Conservation (phyloP, 2,113 vertebrate species). For the Myiozetetes cayanensis region DNA sequence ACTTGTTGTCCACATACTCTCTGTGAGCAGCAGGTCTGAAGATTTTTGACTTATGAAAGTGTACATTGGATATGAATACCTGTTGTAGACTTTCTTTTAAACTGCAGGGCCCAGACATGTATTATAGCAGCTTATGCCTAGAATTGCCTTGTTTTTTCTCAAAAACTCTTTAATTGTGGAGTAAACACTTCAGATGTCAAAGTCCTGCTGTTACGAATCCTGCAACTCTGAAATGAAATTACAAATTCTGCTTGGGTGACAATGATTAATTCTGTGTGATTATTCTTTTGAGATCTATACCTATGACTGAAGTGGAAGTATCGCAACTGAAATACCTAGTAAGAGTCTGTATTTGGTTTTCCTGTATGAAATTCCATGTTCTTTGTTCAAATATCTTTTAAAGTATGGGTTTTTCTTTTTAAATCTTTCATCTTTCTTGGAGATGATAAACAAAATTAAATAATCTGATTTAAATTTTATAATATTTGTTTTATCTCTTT, state of each 20-base stretch:
- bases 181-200: background rate
- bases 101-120: background rate
- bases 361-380: background rate
- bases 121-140: background rate
- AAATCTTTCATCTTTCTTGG: background rate
- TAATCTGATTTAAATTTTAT: background rate
- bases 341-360: background rate
- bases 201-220: background rate
- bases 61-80: background rate
- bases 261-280: background rate
- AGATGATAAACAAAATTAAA: background rate
- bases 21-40: background rate
- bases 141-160: background rate
- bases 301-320: background rate
- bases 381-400: background rate
- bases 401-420: fast-evolving
- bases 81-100: background rate
- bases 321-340: background rate
- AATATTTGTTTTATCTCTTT: background rate
- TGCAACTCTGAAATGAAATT: background rate
- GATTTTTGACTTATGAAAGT: background rate
- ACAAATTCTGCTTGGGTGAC: background rate
- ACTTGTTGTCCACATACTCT: background rate
- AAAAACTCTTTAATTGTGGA: background rate
- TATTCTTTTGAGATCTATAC: background rate